phyloP scores from a whole-genome alignment of 2,797 vertebrate species.

The Galago senegalensis region DNA sequence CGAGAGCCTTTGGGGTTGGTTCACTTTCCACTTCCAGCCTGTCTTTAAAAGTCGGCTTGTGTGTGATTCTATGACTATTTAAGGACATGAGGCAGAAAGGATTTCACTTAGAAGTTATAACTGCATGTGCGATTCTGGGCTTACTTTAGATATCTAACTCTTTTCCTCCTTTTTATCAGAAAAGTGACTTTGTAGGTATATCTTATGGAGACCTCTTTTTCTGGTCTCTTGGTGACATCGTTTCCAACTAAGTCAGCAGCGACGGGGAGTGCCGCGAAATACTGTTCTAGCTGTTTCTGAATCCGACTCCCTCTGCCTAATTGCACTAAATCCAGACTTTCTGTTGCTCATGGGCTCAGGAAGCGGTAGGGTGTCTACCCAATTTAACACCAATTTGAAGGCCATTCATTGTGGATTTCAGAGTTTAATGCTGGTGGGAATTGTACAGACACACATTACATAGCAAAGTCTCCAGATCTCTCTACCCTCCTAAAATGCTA shows the following conservation, averaged over 20 bases:
- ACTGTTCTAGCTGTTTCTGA: constrained; percentile 71
- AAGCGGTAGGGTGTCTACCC: neutral
- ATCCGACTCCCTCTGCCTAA: constrained; percentile 73
- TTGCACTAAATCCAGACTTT: constrained; percentile 10
- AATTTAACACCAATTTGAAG: constrained; percentile 43
- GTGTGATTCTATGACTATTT: constrained; percentile 83
- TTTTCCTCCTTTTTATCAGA: neutral
- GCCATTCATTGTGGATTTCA: neutral
- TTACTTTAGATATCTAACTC: constrained; percentile 66
- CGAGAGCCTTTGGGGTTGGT: constrained; percentile 71
- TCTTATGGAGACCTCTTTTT: constrained; percentile 70
- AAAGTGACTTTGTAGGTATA: constrained; percentile 69
- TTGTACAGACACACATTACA: neutral
- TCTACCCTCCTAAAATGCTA: neutral
- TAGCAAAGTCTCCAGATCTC: constrained; percentile 57
- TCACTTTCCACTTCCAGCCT: constrained; percentile 72
- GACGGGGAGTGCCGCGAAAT: constrained; percentile 82
- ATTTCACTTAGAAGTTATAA: constrained; percentile 66
- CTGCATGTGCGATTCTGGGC: constrained; percentile 73
- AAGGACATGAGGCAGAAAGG: constrained; percentile 78
- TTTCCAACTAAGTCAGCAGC: constrained; percentile 63
- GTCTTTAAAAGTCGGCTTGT: constrained; percentile 84
- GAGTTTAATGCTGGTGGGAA: constrained; percentile 16
- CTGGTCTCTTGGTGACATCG: constrained; percentile 69
- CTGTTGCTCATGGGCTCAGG: neutral